Evolutionary conservation across 2,888 invertebrate genomes (phyloP).

Genomic region (Kryphioiulus occultus): DNA sequence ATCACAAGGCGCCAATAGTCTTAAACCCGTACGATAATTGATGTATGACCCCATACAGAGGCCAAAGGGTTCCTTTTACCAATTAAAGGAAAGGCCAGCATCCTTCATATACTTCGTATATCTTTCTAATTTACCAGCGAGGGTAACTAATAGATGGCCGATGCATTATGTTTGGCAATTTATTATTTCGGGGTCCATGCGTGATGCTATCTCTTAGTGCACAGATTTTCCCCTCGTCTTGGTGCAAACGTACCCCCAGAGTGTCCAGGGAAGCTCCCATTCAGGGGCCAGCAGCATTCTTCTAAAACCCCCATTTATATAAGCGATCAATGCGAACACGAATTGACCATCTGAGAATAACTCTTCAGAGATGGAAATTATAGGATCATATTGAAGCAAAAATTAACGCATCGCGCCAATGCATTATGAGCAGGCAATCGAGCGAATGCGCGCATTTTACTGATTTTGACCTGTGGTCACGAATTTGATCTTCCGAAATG

Average conservation of each 20-base stretch:
- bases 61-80: neutral
- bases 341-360: slow-evolving; percentile 6
- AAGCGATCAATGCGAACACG: neutral
- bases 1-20: neutral
- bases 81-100: neutral
- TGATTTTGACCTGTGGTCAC: neutral
- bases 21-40: neutral
- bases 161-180: neutral
- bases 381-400: neutral
- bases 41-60: neutral
- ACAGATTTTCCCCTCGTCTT: neutral
- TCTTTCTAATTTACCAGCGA: neutral
- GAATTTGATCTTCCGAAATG: slow-evolving; percentile 15
- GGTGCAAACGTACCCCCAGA: neutral
- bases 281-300: neutral
- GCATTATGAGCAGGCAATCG: neutral
- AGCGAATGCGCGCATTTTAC: neutral
- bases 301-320: neutral
- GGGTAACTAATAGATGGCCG: neutral
- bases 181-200: neutral
- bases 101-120: neutral
- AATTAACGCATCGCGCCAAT: neutral
- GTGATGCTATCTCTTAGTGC: neutral
- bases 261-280: neutral
- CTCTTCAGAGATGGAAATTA: neutral